phyloP scores from a whole-genome alignment of 2,888 invertebrate species.

The Deroplatys truncata region DNA sequence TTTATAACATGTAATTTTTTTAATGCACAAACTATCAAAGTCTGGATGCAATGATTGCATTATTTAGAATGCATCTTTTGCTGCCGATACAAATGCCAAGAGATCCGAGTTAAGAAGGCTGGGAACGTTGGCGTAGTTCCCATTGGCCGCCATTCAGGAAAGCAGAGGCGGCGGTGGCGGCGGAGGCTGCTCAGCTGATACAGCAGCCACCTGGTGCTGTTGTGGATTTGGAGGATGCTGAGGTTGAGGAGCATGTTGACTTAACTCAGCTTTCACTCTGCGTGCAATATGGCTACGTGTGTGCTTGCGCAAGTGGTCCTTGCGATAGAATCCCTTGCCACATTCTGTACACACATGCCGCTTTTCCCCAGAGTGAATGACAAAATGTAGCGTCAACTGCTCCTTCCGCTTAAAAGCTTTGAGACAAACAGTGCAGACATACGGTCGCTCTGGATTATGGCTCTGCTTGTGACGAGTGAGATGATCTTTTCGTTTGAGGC shows the following conservation, averaged over 20 bases:
- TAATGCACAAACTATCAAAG: background rate
- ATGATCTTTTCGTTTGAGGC: constrained; percentile 81
- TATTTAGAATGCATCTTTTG: constrained; percentile 31
- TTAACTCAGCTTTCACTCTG: constrained; percentile 78
- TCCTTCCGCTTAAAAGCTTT: constrained; percentile 88
- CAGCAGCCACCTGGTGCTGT: constrained; percentile 24
- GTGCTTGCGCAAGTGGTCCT: constrained; percentile 82
- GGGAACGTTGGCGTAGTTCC: constrained; percentile 34
- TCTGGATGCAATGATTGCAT: background rate
- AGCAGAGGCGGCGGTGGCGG: constrained; percentile 30
- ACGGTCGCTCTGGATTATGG: constrained; percentile 84
- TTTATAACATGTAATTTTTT: background rate
- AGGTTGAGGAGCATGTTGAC: constrained; percentile 54
- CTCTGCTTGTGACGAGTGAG: constrained; percentile 82
- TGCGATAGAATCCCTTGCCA: constrained; percentile 85
- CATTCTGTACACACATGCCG: constrained; percentile 83
- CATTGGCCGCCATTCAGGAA: constrained; percentile 34
- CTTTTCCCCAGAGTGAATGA: constrained; percentile 87
- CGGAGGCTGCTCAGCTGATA: constrained; percentile 29
- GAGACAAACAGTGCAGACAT: constrained; percentile 81
- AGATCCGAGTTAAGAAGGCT: constrained; percentile 33
- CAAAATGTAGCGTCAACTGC: constrained; percentile 81
- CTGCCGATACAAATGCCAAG: constrained; percentile 32
- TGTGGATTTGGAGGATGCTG: constrained; percentile 22
- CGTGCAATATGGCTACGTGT: constrained; percentile 80